phyloP scores from a whole-genome alignment of 2,113 vertebrate genomes.

The Cynoglossus semilaevis region DNA sequence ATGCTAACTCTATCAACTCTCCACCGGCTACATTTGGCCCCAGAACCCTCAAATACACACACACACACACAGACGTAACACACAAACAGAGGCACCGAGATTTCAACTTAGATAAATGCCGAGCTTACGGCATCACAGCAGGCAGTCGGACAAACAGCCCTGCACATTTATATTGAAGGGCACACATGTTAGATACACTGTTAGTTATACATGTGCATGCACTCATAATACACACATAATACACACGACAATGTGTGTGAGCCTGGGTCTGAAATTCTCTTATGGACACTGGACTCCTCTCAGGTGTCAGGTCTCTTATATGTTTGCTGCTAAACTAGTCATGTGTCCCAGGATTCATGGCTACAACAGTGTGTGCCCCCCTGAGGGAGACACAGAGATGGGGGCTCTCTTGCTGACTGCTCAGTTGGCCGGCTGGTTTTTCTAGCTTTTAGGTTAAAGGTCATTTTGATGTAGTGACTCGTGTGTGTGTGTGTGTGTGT shows the following conservation, averaged over 20 bases:
- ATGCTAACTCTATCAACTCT: slow-evolving; percentile 59
- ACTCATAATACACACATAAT: slow-evolving; percentile 5
- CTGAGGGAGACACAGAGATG: slow-evolving; percentile 24
- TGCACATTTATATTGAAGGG: slow-evolving; percentile 16
- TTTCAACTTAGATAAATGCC: slow-evolving; percentile 40
- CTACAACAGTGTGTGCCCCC: slow-evolving; percentile 33
- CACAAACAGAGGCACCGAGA: slow-evolving; percentile 42
- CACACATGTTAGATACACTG: slow-evolving; percentile 21
- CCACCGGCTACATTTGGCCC: slow-evolving; percentile 59
- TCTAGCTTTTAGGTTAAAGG: slow-evolving; percentile 21
- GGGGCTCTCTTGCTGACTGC: slow-evolving; percentile 18
- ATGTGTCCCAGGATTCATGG: slow-evolving; percentile 35
- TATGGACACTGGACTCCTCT: too few species aligned
- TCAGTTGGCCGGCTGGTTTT: slow-evolving; percentile 31
- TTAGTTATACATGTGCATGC: slow-evolving; percentile 22
- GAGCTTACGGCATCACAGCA: background rate
- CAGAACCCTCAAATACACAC: too few species aligned
- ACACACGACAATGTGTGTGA: slow-evolving; percentile 4
- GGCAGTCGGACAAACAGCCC: slow-evolving; percentile 17
- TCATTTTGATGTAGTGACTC: slow-evolving; percentile 2
- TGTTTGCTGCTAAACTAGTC: slow-evolving; percentile 45
- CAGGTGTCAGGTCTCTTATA: slow-evolving; percentile 24
- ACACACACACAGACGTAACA: slow-evolving; percentile 28
- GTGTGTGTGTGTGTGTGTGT: too few species aligned
- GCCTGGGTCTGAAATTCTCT: background rate